These are phyloP conservation scores for Philopedon plagiatum DNA, from an alignment of 2,888 invertebrate species.

Conservation along the genomic window DNA sequence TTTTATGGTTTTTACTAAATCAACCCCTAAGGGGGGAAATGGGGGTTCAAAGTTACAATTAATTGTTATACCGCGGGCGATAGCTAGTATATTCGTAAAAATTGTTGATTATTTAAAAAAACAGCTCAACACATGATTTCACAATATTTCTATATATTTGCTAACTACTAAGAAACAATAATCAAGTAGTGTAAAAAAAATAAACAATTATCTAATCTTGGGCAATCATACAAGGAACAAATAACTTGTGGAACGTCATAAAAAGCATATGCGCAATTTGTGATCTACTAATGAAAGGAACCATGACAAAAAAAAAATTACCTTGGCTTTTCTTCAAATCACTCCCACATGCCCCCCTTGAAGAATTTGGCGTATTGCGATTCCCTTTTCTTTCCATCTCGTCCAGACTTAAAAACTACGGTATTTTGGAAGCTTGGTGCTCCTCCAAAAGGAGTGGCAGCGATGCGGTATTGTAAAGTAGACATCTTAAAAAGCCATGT, in stretches of 20 bases:
- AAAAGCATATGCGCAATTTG: constrained; percentile 36
- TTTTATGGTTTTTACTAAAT: too few relatives aligned
- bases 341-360: constrained; percentile 78
- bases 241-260: background rate
- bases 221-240: background rate
- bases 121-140: too few relatives aligned
- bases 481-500: constrained; percentile 90
- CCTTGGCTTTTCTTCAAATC: constrained; percentile 77
- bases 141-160: background rate
- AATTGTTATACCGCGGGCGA: too few relatives aligned
- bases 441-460: constrained; percentile 83
- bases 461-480: constrained; percentile 77
- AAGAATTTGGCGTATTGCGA: constrained; percentile 78
- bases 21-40: too few relatives aligned
- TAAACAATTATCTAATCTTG: background rate
- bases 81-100: too few relatives aligned
- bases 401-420: constrained; percentile 60
- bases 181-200: background rate
- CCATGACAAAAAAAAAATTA: constrained; percentile 23
- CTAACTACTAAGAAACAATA: background rate
- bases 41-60: too few relatives aligned
- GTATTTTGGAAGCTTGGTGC: constrained; percentile 73
- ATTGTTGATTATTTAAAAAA: too few relatives aligned
- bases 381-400: constrained; percentile 85
- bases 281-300: constrained; percentile 14